Percentiles rank a stretch among this genome's conserved stretches.
Evolutionary conservation across 2,888 invertebrate genomes (phyloP).

Genomic region (Fissipunctia ypsillon): DNA sequence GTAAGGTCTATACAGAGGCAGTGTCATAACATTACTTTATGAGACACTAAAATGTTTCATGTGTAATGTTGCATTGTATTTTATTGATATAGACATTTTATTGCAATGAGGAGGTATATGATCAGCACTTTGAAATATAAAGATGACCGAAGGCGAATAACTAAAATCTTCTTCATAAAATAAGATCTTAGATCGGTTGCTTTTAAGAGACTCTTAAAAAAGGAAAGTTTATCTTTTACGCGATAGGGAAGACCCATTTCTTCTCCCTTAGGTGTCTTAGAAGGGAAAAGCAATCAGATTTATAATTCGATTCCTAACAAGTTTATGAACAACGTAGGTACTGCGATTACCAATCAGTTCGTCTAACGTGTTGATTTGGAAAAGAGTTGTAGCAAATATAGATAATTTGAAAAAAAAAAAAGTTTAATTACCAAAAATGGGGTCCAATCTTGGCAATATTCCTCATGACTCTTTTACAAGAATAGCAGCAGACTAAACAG

Average conservation of each 20-base stretch:
- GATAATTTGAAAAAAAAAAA: background rate
- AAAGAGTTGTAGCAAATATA: no score
- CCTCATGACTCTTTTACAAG: background rate
- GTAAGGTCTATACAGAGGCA: background rate
- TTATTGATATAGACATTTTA: conserved; percentile 45
- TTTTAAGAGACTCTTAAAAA: conserved; percentile 31
- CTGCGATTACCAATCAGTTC: background rate
- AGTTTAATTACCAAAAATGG: background rate
- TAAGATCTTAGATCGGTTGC: background rate
- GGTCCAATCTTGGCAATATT: background rate
- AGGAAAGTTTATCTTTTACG: conserved; percentile 20
- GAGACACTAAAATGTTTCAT: conserved; percentile 37
- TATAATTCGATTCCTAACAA: conserved; percentile 8
- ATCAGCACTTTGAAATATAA: background rate
- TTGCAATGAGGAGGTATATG: conserved; percentile 6
- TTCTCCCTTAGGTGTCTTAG: background rate
- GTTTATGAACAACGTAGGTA: background rate
- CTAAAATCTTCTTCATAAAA: background rate
- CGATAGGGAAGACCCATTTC: background rate
- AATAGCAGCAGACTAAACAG: background rate
- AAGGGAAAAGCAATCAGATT: conserved; percentile 14
- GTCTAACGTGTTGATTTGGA: no score
- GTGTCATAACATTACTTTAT: conserved; percentile 47
- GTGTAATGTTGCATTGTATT: conserved; percentile 51
- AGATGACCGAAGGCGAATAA: background rate